Evolutionary conservation across 2,797 vertebrate genomes (phyloP).

Genomic region (Pantherophis vulpinus): DNA sequence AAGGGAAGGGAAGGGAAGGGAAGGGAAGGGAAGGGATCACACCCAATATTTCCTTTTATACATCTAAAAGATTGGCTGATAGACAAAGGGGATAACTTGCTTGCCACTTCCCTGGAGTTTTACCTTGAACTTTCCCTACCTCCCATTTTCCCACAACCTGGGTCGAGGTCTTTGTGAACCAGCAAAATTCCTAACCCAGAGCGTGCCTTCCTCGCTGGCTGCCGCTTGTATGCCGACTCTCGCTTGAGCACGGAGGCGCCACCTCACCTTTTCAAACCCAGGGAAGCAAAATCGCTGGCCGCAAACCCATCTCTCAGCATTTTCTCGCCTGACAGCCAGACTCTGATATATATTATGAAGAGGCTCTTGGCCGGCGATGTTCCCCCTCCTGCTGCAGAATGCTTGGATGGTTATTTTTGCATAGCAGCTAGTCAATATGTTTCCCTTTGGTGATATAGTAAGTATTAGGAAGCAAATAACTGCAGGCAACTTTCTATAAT

Average conservation of each 20-base stretch:
- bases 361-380: neutral
- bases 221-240: neutral
- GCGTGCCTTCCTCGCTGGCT: neutral
- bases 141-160: neutral
- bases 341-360: constrained; percentile 29
- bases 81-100: neutral
- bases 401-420: constrained; percentile 21
- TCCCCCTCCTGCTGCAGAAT: neutral
- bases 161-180: neutral
- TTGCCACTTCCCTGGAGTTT: neutral
- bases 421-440: constrained; percentile 13
- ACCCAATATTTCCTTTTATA: neutral
- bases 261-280: neutral
- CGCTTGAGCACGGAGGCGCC: too few relatives aligned
- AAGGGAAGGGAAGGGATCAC: neutral
- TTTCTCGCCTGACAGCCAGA: neutral
- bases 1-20: neutral
- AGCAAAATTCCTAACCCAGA: neutral
- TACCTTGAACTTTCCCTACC: neutral
- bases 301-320: neutral
- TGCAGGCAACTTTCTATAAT: constrained; percentile 22
- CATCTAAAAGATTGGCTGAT: neutral
- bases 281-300: neutral
- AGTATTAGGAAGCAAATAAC: constrained; percentile 33
- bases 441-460: constrained; percentile 24